phyloP scores from a whole-genome alignment of 2,888 invertebrate genomes.

The Fabriciana adippe region DNA sequence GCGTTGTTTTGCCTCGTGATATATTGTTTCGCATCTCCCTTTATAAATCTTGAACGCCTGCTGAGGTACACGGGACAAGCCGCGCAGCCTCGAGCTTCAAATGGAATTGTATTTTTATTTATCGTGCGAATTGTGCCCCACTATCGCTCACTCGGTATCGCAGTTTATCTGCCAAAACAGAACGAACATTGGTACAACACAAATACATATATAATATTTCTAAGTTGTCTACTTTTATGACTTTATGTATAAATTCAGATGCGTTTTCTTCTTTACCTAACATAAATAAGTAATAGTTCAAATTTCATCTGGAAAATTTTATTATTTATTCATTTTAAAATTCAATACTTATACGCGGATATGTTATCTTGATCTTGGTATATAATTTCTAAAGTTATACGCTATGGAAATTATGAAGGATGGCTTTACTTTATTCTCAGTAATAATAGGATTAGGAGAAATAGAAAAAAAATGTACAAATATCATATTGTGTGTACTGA shows the following conservation, averaged over 20 bases:
- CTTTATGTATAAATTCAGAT: neutral
- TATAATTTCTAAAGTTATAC: slow-evolving; percentile 4
- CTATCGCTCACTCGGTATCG: slow-evolving; percentile 78
- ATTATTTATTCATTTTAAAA: neutral
- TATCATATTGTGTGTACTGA: slow-evolving; percentile 36
- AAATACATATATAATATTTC: slow-evolving; percentile 7
- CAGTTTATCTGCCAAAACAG: slow-evolving; percentile 76
- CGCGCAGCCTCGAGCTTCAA: slow-evolving; percentile 75
- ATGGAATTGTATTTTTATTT: slow-evolving; percentile 83
- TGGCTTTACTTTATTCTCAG: slow-evolving; percentile 10
- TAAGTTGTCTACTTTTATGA: slow-evolving; percentile 2
- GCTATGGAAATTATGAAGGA: neutral
- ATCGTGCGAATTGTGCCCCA: slow-evolving; percentile 78
- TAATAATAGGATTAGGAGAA: slow-evolving; percentile 25
- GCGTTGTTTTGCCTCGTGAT: slow-evolving; percentile 75
- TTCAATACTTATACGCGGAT: slow-evolving; percentile 11
- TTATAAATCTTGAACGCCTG: slow-evolving; percentile 82
- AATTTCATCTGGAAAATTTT: too few species aligned
- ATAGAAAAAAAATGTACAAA: slow-evolving; percentile 42
- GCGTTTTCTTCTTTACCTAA: too few species aligned
- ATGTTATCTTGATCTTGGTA: neutral
- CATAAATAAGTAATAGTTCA: too few species aligned
- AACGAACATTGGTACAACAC: slow-evolving; percentile 1
- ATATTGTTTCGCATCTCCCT: slow-evolving; percentile 80
- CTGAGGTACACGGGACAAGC: slow-evolving; percentile 81